Evolutionary conservation across 2,797 vertebrate species (phyloP), one percentile per base, ranked within the genome.

Genomic region (Diplodus sargus): DNA sequence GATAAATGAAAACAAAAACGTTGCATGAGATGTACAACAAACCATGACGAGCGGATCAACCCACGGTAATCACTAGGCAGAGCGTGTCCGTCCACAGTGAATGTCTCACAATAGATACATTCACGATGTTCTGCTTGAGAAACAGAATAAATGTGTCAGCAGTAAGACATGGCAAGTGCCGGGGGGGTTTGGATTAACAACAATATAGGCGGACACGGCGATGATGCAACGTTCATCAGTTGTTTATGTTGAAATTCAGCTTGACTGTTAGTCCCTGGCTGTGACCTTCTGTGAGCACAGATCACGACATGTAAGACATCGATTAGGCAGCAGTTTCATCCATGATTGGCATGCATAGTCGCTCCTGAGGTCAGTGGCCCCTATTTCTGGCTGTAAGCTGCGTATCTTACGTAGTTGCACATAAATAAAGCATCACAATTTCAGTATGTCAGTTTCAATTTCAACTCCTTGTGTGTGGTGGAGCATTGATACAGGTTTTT

Each of bases 381-480:
- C 63, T 49, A 70, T 86, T 69, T 74, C 47, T 51, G 60, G 22
- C 48, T 58, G 11, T 71, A 74, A 84, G 39, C 67, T 59, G 28
- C 43, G 34, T 28, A 20, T 60, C 52, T 60, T 45, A 51, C 53
- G 67, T 58, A 34, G 58, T 30, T 48, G 34, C 58, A 62, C 20
- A 82, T 79, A 76, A 69, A 79, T 60, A 78, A 79, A 82, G 47
- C 47, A 74, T 34, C 23, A 65, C 43, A 59, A 57, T 62, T 48
- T 58, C 54, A 65, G 43, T 34, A 48, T n/a, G 22, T 59, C 54
- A 28, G 9, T 45, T 45, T 65, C 10, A 13, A 64, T 49, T 49
- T 45, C 64, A 71, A 9, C 16, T 71, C 4, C 34, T 2, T 14
- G 3, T 72, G 63, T 43, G 30, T 49, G 67, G 22, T 39, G 45